Evolutionary conservation across 2,888 invertebrate genomes (phyloP), one percentile per base, ranked within the genome.

Genomic region (Drosophila diplacantha): DNA sequence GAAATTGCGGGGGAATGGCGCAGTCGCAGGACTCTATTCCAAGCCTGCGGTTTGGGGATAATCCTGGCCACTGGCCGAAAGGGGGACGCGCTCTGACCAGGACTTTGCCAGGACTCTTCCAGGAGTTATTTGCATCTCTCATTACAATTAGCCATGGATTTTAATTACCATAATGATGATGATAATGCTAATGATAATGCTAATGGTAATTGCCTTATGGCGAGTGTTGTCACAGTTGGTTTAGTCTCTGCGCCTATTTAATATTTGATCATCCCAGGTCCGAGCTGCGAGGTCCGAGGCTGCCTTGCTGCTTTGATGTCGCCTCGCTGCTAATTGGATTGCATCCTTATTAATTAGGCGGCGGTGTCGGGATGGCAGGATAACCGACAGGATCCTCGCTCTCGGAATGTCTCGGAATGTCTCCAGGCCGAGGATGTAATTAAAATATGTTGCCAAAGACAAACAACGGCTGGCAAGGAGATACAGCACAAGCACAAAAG

Each of bases 141-240:
- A 71, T 73, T 58, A 73, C 65, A 61, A 57, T 66, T 64, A 58
- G 55, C 55, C 69, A 73, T 79, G 69, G 69, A 79, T 81, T 76
- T 79, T 79, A 81, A 78, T 78, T 81, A 76, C 73, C 75, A 81
- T 81, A 65, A 76, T 81, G 72, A 80, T 75, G 74, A 52, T 52
- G 43, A 43, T 53, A 43, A 78, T 75, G 44, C 44, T 81, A 77
- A 52, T 52, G 43, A 53, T 43, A 43, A 78, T 75, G 44, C 44
- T 81, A 63, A 76, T 81, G 72, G 77, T 75, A 80, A 55, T 55
- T 75, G 54, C 62, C 70, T 78, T 60, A 52, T 56, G 60, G 44
- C 49, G 61, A 58, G 52, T 60, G 54, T 49, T 62, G 60, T 57
- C 51, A 59, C 70, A 74, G 63, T 72, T 69, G 66, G 58, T 60